A percentile compares a stretch with the other conserved stretches of the same genome.
These are phyloP conservation scores for Anthonomus grandis DNA, from an alignment of 1,140 invertebrate species.

Conservation along the genomic window DNA sequence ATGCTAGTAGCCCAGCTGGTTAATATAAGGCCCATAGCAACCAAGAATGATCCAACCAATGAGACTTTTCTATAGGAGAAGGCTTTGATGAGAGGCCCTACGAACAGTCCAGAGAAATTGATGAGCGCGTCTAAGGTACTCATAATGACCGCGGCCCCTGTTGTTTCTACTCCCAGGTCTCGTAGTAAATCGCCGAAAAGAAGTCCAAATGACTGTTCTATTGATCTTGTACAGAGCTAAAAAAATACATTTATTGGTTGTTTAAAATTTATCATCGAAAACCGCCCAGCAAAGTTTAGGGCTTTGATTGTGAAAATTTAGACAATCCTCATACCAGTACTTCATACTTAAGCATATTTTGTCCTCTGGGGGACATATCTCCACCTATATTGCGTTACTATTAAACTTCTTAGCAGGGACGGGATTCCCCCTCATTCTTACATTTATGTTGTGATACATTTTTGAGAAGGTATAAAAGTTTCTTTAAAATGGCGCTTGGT, in stretches of 20 bases:
- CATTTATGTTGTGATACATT: too few species aligned
- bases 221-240: conserved; percentile 69
- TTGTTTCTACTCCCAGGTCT: conserved; percentile 64
- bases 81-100: conserved; percentile 67
- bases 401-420: too few species aligned
- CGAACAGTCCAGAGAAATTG: conserved; percentile 73
- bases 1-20: conserved; percentile 68
- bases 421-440: too few species aligned
- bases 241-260: conserved; percentile 40
- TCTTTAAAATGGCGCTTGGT: too few species aligned
- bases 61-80: conserved; percentile 73
- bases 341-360: too few species aligned
- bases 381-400: too few species aligned
- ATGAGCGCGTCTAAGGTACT: conserved; percentile 69
- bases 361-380: too few species aligned
- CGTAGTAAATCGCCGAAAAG: conserved; percentile 68
- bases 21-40: conserved; percentile 60
- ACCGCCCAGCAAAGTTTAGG: too few species aligned
- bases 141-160: conserved; percentile 68
- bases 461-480: too few species aligned
- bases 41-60: conserved; percentile 62
- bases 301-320: too few species aligned
- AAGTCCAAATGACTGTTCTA: conserved; percentile 74
- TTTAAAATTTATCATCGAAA: too few species aligned
- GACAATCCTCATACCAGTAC: too few species aligned